Evolutionary conservation across 2,797 vertebrate species (phyloP).

Genomic region (Pygocentrus nattereri): DNA sequence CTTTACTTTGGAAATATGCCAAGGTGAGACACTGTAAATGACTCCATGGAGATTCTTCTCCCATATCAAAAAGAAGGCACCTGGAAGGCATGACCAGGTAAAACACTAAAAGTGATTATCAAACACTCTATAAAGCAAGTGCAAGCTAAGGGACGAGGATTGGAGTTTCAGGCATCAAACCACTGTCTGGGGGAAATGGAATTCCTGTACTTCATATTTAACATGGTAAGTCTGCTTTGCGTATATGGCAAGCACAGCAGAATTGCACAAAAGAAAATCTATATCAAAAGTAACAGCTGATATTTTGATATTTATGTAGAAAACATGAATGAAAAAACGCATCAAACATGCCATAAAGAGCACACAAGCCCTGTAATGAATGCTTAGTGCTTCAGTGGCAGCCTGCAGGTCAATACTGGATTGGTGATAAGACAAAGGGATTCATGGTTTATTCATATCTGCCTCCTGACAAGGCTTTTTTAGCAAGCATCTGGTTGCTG

Average conservation of each 20-base stretch:
- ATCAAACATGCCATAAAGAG: slow-evolving; percentile 61
- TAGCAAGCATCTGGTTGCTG: slow-evolving; percentile 42
- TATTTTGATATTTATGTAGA: slow-evolving; percentile 59
- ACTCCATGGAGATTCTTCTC: slow-evolving; percentile 4
- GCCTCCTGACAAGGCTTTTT: slow-evolving; percentile 36
- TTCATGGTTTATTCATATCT: slow-evolving; percentile 60
- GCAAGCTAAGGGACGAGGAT: slow-evolving; percentile 19
- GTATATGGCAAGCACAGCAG: slow-evolving; percentile 48
- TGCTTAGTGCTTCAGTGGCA: slow-evolving; percentile 18
- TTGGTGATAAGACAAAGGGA: slow-evolving; percentile 46
- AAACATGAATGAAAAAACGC: slow-evolving; percentile 42
- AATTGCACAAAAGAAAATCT: slow-evolving; percentile 49
- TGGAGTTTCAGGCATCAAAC: slow-evolving; percentile 16
- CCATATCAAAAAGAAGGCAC: slow-evolving; percentile 45
- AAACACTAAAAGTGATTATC: slow-evolving; percentile 23
- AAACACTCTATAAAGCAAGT: slow-evolving; percentile 13
- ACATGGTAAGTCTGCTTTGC: slow-evolving; percentile 37
- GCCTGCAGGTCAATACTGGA: slow-evolving; percentile 45
- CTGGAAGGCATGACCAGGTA: slow-evolving; percentile 30
- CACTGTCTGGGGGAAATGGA: slow-evolving; percentile 7
- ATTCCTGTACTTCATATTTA: slow-evolving; percentile 55
- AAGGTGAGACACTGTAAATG: slow-evolving; percentile 9
- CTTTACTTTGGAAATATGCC: slow-evolving; percentile 38
- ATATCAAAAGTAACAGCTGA: slow-evolving; percentile 63
- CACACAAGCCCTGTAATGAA: slow-evolving; percentile 15